Percentiles rank a stretch among this genome's conserved stretches.
phyloP scores from a whole-genome alignment of 2,797 vertebrate species.

The Selene dorsalis region DNA sequence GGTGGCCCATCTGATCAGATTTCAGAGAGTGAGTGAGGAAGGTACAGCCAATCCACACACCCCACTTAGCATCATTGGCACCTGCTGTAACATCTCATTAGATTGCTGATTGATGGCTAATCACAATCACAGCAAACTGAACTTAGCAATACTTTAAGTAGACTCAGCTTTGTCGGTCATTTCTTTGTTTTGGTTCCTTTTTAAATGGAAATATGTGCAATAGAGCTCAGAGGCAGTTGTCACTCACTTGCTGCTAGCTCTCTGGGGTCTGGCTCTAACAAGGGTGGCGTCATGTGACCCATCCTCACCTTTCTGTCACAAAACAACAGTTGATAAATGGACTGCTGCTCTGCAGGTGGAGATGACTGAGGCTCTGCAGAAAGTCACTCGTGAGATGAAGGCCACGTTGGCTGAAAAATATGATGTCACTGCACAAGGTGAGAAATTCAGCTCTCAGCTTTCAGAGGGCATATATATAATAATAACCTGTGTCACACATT shows the following conservation, averaged over 20 bases:
- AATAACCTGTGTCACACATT: neutral
- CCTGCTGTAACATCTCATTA: neutral
- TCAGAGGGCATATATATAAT: neutral
- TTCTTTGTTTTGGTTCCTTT: neutral
- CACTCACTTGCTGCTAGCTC: neutral
- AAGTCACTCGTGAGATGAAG: constrained; percentile 95
- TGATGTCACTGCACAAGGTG: constrained; percentile 95
- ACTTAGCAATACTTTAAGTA: neutral
- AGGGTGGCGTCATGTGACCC: neutral
- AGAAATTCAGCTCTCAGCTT: neutral
- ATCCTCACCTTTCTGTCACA: neutral
- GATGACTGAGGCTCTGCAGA: constrained; percentile 93
- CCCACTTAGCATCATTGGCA: too few relatives aligned
- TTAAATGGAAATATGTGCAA: neutral
- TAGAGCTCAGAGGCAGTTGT: neutral
- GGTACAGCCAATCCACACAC: too few relatives aligned
- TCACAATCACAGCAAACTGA: neutral
- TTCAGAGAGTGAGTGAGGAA: too few relatives aligned
- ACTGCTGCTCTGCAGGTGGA: constrained; percentile 82
- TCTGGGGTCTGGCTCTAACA: neutral
- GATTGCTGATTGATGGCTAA: neutral
- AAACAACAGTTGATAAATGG: neutral
- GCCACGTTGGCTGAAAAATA: constrained; percentile 94
- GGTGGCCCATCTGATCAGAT: too few relatives aligned
- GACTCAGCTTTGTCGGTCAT: too few relatives aligned